phyloP scores from a whole-genome alignment of 2,113 vertebrate species.

The Phyllostomus hastatus region DNA sequence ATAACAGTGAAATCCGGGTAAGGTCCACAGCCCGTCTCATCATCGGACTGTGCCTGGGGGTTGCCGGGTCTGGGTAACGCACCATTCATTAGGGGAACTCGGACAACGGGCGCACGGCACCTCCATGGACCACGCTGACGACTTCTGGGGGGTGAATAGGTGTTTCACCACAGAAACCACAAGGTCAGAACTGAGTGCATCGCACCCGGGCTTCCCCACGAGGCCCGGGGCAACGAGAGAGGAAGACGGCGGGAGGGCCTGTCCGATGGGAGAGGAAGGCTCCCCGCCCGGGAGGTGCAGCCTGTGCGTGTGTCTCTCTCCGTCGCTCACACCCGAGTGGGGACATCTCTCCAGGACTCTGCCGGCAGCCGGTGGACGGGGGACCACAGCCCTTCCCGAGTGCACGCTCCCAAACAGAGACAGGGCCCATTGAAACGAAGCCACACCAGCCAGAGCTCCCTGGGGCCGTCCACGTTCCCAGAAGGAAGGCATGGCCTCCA shows the following conservation, averaged over 20 bases:
- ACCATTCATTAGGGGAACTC: accelerated
- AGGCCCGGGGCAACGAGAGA: not conserved
- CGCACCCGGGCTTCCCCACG: not conserved
- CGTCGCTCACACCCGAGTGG: not conserved
- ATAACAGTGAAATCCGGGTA: not conserved
- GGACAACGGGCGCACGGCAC: not conserved
- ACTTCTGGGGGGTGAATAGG: not conserved
- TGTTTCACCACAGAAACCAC: conserved; percentile 17
- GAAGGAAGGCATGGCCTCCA: not conserved
- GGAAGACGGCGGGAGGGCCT: too few species aligned
- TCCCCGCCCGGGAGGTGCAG: accelerated
- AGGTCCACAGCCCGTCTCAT: not conserved
- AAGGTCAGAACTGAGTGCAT: not conserved
- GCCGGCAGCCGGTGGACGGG: not conserved
- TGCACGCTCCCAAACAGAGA: not conserved
- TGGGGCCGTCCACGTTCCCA: not conserved
- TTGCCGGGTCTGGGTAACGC: not conserved
- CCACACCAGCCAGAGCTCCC: not conserved
- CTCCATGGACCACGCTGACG: accelerated
- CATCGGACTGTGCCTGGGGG: accelerated
- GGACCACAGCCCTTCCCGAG: not conserved
- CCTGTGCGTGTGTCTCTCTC: not conserved
- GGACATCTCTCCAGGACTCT: not conserved
- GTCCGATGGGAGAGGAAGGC: not conserved
- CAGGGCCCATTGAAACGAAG: not conserved